phyloP scores from a whole-genome alignment of 2,113 vertebrate genomes.

The Psettodes erumei region DNA sequence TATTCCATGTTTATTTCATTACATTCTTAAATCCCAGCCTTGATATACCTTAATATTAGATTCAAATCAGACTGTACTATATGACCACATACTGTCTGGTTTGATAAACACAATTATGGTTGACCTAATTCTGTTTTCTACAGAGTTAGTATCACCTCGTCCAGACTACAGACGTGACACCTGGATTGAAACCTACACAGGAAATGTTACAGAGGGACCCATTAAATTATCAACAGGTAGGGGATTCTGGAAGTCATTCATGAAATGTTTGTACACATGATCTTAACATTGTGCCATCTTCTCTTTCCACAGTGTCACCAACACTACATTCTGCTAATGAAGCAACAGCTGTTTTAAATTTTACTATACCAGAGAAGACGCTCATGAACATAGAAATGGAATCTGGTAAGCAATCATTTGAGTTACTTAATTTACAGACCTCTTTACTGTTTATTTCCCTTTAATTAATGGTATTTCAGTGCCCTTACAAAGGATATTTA shows the following conservation, averaged over 20 bases:
- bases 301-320: slow-evolving; percentile 12
- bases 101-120: neutral
- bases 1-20: neutral
- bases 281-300: neutral
- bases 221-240: slow-evolving; percentile 18
- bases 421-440: too few species aligned
- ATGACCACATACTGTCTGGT: neutral
- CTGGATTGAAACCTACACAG: slow-evolving; percentile 7
- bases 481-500: neutral
- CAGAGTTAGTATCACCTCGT: slow-evolving; percentile 26
- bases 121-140: neutral
- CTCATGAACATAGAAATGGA: neutral
- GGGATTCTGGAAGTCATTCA: neutral
- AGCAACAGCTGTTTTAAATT: neutral
- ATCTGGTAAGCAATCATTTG: neutral
- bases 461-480: too few species aligned
- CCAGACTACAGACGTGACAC: slow-evolving; percentile 1
- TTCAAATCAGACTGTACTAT: neutral
- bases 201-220: neutral
- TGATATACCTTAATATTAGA: neutral
- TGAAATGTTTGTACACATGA: neutral
- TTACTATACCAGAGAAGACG: slow-evolving; percentile 5
- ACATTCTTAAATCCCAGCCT: neutral
- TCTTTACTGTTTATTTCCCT: neutral
- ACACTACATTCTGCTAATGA: slow-evolving; percentile 2